phyloP scores from a whole-genome alignment of 2,113 vertebrate genomes.

The Callipepla californica region DNA sequence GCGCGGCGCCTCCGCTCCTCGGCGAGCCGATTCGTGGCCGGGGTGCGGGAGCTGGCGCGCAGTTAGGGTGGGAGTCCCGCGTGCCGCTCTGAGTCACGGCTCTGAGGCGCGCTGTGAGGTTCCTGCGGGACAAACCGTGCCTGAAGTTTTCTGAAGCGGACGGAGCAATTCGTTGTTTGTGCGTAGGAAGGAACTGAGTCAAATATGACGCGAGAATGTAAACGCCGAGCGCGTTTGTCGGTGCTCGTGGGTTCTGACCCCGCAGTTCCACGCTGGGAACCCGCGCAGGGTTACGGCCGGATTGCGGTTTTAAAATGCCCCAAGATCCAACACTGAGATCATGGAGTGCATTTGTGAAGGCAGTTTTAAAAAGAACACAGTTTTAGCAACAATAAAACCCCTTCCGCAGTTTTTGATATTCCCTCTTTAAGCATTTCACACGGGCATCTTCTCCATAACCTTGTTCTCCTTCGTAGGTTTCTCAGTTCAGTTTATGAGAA shows the following conservation, averaged over 20 bases:
- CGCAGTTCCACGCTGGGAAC: fast-evolving
- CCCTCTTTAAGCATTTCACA: neutral
- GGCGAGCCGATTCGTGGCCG: slow-evolving; percentile 1
- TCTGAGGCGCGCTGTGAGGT: neutral
- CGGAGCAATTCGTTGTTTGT: neutral
- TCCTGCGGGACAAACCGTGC: neutral
- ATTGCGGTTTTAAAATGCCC: neutral
- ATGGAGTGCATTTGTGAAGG: neutral
- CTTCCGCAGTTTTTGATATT: neutral
- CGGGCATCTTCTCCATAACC: neutral
- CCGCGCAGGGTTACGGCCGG: neutral
- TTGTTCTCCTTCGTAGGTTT: neutral
- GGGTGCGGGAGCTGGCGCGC: neutral
- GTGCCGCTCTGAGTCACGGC: neutral
- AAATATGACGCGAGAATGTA: neutral
- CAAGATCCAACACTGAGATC: neutral
- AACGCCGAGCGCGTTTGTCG: neutral
- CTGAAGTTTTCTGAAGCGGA: neutral
- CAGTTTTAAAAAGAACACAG: neutral
- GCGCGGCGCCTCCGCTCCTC: slow-evolving; percentile 39
- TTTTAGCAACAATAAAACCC: neutral
- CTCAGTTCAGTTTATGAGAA: neutral
- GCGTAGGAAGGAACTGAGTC: neutral
- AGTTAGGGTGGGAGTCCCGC: slow-evolving; percentile 3
- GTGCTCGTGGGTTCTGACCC: neutral